Conservation (phyloP, 2,888 invertebrate genomes). For the Troglohyphantes excavatus region DNA sequence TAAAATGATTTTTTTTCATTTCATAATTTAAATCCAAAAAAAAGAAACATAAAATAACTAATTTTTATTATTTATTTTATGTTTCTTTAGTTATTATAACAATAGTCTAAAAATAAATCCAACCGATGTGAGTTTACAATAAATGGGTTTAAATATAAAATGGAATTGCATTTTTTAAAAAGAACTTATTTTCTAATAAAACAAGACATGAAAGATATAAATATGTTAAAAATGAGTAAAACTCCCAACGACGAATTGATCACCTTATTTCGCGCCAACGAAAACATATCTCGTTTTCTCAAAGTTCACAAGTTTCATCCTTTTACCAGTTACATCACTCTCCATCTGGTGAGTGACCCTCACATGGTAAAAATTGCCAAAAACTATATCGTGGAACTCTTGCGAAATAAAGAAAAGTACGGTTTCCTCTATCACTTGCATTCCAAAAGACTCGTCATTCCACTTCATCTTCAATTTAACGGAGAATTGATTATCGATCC, state of each 20-base stretch:
- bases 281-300: not conserved
- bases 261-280: not conserved
- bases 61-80: too few relatives aligned
- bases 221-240: too few relatives aligned
- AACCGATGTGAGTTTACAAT: too few relatives aligned
- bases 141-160: too few relatives aligned
- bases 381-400: not conserved
- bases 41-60: too few relatives aligned
- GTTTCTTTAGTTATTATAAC: too few relatives aligned
- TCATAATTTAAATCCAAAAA: too few relatives aligned
- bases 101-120: too few relatives aligned
- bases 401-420: not conserved
- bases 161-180: too few relatives aligned
- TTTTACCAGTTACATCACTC: slow-evolving; percentile 6
- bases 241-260: slow-evolving; percentile 11
- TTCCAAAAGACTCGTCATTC: not conserved
- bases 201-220: too few relatives aligned
- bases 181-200: too few relatives aligned
- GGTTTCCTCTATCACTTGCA: not conserved
- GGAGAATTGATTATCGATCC: slow-evolving; percentile 16
- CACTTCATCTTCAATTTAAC: slow-evolving; percentile 9
- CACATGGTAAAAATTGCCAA: not conserved
- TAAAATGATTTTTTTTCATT: too few relatives aligned
- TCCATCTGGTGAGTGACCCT: not conserved
- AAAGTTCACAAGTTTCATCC: slow-evolving; percentile 11